These are phyloP conservation scores for Stictonetta naevosa DNA, from an alignment of 2,113 vertebrate genomes.

Conservation along the genomic window DNA sequence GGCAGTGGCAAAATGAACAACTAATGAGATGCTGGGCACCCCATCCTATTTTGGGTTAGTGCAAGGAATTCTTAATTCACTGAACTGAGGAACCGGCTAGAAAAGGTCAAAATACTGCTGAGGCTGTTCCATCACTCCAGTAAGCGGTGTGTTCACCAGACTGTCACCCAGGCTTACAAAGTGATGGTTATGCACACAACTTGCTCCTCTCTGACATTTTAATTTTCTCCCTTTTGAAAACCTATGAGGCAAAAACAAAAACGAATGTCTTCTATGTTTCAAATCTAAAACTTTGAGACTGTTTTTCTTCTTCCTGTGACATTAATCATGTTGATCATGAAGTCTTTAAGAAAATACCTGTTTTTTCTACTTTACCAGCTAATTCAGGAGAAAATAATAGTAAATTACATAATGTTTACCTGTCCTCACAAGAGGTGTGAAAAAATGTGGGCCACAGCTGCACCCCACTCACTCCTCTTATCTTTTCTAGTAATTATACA, in stretches of 20 bases:
- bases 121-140: background rate
- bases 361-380: background rate
- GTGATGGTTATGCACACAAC: background rate
- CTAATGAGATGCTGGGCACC: too few species aligned
- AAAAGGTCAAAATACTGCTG: background rate
- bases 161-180: background rate
- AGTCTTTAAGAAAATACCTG: background rate
- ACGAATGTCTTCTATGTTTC: background rate
- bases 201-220: background rate
- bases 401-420: background rate
- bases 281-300: background rate
- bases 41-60: background rate
- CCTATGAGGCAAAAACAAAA: background rate
- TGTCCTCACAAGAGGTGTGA: background rate
- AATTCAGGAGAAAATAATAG: background rate
- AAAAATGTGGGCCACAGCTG: background rate
- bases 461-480: background rate
- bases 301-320: background rate
- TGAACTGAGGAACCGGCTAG: background rate
- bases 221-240: background rate
- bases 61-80: background rate
- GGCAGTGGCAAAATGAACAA: background rate
- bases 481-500: background rate
- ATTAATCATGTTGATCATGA: background rate
- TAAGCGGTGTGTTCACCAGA: rapidly evolving